Evolutionary conservation across 1,140 invertebrate species (phyloP), one percentile per base, ranked within the genome.

Genomic region (Zaprionus lachaisei): DNA sequence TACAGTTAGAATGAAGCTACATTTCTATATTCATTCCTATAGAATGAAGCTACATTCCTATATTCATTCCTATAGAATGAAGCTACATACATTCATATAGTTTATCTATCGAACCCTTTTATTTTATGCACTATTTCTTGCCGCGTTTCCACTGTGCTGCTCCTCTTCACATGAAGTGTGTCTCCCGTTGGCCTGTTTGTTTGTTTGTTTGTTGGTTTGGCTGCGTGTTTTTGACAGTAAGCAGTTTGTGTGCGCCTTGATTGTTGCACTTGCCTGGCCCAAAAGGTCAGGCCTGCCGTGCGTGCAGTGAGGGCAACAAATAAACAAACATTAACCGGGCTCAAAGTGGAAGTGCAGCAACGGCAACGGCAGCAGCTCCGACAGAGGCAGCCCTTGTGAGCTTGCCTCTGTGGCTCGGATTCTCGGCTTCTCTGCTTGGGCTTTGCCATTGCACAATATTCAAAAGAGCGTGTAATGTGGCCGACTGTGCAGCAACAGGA

Each of bases 221-320:
- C 65, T 78, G 83, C 81, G 78, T 89, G 83, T 87, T 87, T 87
- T 87, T 87, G 83, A 87, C 84, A 81, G 83, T 81, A 81, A 89
- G 81, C 84, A 72, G 74, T 80, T 80, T 69, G 79, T 81, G 83
- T 89, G 83, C 71, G 85, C 78, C 84, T 79, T 83, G 84, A 81
- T 83, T 89, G 83, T 83, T 87, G 80, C 83, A 89, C 84, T 89
- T 79, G 84, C 70, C 57, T 51, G 71, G 79, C 57, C 68, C n/a
- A 47, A 86, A 71, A 82, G 83, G 83, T 84, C 80, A 74, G 69
- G 55, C 44, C 31, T 22, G 66, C 65, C 44, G 57, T 70, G 60
- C 66, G 71, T 72, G 76, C 55, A 44, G 65, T 24, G 60, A 37
- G 67, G 57, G 31, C 65, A 56, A 17, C 67, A 72, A 72, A 72